Evolutionary conservation across 1,140 invertebrate species (phyloP), one percentile per base, ranked within the genome.

Genomic region (Neodiprion virginianus): DNA sequence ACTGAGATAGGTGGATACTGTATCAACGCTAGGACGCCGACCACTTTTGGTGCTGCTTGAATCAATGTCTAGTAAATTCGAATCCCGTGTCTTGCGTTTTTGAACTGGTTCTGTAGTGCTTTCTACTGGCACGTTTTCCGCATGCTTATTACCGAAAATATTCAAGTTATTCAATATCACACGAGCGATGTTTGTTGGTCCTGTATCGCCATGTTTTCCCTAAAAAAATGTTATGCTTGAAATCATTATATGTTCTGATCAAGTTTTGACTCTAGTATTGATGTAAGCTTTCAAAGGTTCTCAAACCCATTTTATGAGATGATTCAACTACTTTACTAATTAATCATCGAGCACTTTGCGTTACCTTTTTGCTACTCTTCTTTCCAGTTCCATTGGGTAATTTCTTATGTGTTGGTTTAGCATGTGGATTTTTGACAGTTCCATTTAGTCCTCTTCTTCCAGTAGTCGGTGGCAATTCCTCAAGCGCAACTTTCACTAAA

Each of bases 1-100:
- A 83, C 95, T 96, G 72, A 96, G 90, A 89, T 96, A 96, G 0
- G 95, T 97, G 72, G 95, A 96, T 23, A 96, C 94, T 23, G 95
- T 96, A 85, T 96, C 95, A 21, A 95, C 92, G 84, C 94, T 96
- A 28, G 94, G 94, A 66, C 94, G 89, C 10, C 94, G 88, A 71
- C 93, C 92, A 79, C 93, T 93, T 84, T 93, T 92, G 77, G 92
- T 92, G 81, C 92, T 93, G 76, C 92, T 92, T 67, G 92, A 92
- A 84, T 94, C 92, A 61, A 89, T 90, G 83, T 94, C 92, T 21
- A 21, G 17, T 72, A 92, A 81, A 67, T 91, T 86, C 48, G 84
- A 82, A 72, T 88, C 85, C 85, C 89, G 90, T 49, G 81, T 82
- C 77, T 84, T 84, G 67, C 81, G 82, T 70, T 84, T 88, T 72